A percentile compares a stretch with the other conserved stretches of the same genome.
These are phyloP conservation scores for Agrochola lychnidis DNA, from an alignment of 2,888 invertebrate species.

Conservation along the genomic window DNA sequence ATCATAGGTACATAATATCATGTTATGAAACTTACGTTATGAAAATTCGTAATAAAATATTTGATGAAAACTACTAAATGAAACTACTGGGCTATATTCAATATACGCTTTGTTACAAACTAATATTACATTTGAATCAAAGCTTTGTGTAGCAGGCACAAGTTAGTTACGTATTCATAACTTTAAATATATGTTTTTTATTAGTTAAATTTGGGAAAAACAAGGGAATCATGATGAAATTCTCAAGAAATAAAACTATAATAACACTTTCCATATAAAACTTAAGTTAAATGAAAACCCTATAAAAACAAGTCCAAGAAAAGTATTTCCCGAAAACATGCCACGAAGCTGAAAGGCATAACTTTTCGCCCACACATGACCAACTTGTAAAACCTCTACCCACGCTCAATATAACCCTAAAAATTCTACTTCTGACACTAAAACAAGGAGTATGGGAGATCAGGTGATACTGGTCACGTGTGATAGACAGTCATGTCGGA, in stretches of 20 bases:
- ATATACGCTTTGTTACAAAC: slow-evolving; percentile 5
- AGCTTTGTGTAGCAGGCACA: neutral
- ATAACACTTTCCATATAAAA: slow-evolving; percentile 5
- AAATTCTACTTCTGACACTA: neutral
- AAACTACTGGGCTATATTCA: neutral
- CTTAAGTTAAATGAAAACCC: slow-evolving; percentile 17
- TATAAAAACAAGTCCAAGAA: slow-evolving; percentile 10
- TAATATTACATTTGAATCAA: neutral
- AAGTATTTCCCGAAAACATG: slow-evolving; percentile 38
- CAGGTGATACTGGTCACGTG: slow-evolving; percentile 56
- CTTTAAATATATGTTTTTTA: neutral
- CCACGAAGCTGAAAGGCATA: slow-evolving; percentile 21
- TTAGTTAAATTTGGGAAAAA: neutral
- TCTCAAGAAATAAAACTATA: neutral
- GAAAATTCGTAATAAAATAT: slow-evolving; percentile 7
- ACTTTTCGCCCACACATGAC: slow-evolving; percentile 35
- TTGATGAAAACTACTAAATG: neutral
- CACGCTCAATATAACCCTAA: neutral
- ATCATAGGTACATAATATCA: neutral
- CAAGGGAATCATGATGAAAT: neutral
- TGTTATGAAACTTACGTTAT: neutral
- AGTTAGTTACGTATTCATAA: neutral
- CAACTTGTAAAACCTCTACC: slow-evolving; percentile 20
- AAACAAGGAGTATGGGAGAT: slow-evolving; percentile 25
- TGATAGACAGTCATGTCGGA: slow-evolving; percentile 69